Evolutionary conservation across 2,113 vertebrate species (phyloP).

Genomic region (Upupa epops): DNA sequence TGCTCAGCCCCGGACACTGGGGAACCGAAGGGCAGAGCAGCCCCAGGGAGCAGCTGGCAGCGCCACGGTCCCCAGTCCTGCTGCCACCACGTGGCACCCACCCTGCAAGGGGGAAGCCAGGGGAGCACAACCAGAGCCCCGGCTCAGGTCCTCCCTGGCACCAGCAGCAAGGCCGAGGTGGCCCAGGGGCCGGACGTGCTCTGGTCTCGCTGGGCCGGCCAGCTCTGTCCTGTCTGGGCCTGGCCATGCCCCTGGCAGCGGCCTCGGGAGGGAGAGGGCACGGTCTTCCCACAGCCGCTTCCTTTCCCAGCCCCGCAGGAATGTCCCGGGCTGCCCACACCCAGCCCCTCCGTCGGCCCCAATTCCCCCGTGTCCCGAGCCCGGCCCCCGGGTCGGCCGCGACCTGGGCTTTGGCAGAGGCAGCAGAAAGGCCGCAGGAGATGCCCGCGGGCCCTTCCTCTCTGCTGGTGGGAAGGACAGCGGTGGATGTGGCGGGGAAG

Average conservation of each 20-base stretch:
- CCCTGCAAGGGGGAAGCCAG: neutral
- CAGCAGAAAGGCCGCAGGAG: neutral
- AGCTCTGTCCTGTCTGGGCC: neutral
- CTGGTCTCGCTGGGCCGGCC: neutral
- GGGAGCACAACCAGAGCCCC: neutral
- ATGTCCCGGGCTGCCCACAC: neutral
- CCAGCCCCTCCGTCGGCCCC: neutral
- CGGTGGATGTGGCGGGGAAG: neutral
- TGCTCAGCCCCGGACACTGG: too few relatives aligned
- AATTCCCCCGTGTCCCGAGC: neutral
- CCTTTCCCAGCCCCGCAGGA: neutral
- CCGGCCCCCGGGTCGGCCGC: neutral
- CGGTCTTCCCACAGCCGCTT: neutral
- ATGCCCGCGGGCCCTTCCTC: neutral
- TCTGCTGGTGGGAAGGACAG: neutral
- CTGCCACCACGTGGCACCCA: neutral
- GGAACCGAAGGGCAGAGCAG: neutral
- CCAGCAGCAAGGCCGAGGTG: accelerated
- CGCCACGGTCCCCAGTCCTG: neutral
- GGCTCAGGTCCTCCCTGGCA: neutral
- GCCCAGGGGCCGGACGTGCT: neutral
- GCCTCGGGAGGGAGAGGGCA: neutral
- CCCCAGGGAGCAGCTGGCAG: neutral
- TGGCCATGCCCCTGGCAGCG: accelerated
- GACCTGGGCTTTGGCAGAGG: too few relatives aligned